A percentile compares a stretch with the other conserved stretches of the same genome.
phyloP scores from a whole-genome alignment of 2,797 vertebrate genomes.

The Tolypeutes matacus region DNA sequence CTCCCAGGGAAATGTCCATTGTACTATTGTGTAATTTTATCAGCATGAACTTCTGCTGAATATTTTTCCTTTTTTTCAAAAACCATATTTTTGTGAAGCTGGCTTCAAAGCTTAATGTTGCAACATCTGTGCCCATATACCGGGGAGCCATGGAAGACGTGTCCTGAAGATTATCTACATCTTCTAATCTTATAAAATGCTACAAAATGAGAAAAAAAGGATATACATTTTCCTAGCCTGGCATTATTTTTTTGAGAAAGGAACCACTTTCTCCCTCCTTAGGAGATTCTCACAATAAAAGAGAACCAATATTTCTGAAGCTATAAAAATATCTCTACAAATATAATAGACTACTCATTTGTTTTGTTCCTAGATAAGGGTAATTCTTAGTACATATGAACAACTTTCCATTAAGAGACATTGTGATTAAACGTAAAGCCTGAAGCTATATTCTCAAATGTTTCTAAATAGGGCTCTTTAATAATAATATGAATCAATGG shows the following conservation, averaged over 20 bases:
- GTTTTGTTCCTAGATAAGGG: neutral
- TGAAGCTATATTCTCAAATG: neutral
- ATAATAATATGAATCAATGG: neutral
- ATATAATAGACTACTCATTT: constrained; percentile 42
- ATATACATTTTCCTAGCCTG: constrained; percentile 40
- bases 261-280: constrained; percentile 59
- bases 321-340: constrained; percentile 18
- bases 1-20: constrained; percentile 74
- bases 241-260: constrained; percentile 49
- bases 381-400: constrained; percentile 17
- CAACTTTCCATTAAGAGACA: constrained; percentile 25
- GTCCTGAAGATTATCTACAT: constrained; percentile 48
- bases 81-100: constrained; percentile 39
- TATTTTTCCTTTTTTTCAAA: constrained; percentile 78
- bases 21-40: constrained; percentile 82
- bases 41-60: constrained; percentile 81
- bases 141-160: constrained; percentile 68
- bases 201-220: constrained; percentile 57
- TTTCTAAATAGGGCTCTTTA: constrained; percentile 46
- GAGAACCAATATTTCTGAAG: constrained; percentile 11
- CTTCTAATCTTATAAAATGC: constrained; percentile 71
- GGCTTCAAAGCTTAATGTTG: constrained; percentile 71
- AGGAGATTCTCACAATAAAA: constrained; percentile 37
- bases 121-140: constrained; percentile 62
- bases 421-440: neutral